Evolutionary conservation across 2,797 vertebrate genomes (phyloP).

Genomic region (Vespertilio murinus): DNA sequence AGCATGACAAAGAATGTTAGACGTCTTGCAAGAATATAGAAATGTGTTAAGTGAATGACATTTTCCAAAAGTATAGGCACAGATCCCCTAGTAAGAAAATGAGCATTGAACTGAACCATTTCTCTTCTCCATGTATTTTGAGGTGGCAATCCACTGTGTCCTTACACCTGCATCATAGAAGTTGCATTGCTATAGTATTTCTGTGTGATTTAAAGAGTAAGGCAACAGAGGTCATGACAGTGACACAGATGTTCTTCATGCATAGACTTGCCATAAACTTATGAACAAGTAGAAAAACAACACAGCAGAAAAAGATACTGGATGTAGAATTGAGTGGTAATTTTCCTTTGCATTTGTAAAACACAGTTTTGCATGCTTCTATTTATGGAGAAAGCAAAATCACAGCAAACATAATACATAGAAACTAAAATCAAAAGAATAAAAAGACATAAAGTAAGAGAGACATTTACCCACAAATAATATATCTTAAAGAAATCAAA

Average conservation of each 20-base stretch:
- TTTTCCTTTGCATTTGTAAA: constrained; percentile 43
- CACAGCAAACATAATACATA: not conserved
- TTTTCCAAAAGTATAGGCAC: not conserved
- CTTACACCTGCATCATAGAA: not conserved
- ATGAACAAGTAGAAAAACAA: not conserved
- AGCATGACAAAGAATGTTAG: not conserved
- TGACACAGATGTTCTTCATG: not conserved
- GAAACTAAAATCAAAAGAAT: not conserved
- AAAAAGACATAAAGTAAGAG: not conserved
- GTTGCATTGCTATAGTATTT: not conserved
- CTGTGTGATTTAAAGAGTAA: not conserved
- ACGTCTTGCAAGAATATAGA: not conserved
- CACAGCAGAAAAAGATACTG: not conserved
- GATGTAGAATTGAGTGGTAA: not conserved
- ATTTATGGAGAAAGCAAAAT: not conserved
- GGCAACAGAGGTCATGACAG: not conserved
- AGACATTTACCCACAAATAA: not conserved
- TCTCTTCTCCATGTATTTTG: not conserved
- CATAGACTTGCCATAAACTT: not conserved
- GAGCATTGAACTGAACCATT: not conserved
- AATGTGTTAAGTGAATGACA: not conserved
- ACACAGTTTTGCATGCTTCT: not conserved
- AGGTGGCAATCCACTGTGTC: not conserved
- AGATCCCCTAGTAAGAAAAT: constrained; percentile 8
- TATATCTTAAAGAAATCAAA: not conserved